Conservation (phyloP, 2,113 vertebrate species). For the Brachirus orientalis region DNA sequence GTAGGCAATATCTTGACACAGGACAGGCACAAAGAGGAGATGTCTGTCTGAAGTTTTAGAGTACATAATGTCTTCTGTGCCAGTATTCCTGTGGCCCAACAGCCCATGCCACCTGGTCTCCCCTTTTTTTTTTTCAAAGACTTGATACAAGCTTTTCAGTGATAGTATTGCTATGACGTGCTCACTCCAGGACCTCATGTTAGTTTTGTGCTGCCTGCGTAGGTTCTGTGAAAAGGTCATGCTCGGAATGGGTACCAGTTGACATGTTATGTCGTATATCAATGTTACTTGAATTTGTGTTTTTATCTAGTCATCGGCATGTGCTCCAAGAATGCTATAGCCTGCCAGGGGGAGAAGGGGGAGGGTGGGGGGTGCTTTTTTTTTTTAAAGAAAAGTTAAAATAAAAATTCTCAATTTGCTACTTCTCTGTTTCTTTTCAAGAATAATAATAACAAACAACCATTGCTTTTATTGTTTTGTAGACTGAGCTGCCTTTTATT, state of each 20-base stretch:
- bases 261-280: constrained; percentile 94
- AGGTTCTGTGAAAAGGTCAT: constrained; percentile 94
- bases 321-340: constrained; percentile 93
- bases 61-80: constrained; percentile 71
- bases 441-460: constrained; percentile 67
- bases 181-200: constrained; percentile 95
- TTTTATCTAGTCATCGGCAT: constrained; percentile 95
- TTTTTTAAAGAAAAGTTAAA: constrained; percentile 66
- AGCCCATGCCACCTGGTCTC: constrained; percentile 54
- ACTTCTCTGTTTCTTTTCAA: constrained; percentile 86
- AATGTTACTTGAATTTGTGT: constrained; percentile 99
- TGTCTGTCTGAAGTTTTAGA: constrained; percentile 79
- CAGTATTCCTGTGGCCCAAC: constrained; percentile 75
- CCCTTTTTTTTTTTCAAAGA: constrained; percentile 47
- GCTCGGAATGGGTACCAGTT: constrained; percentile 95
- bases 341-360: constrained; percentile 85
- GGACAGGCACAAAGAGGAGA: constrained; percentile 63
- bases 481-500: constrained; percentile 88
- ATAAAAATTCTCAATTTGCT: constrained; percentile 78
- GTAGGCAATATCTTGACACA: constrained; percentile 83
- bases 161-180: constrained; percentile 89
- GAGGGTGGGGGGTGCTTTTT: constrained; percentile 52
- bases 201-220: constrained; percentile 92
- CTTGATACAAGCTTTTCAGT: constrained; percentile 85
- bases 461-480: constrained; percentile 76